Conservation (phyloP, 1,140 invertebrate genomes). For the Heterodera carotae region DNA sequence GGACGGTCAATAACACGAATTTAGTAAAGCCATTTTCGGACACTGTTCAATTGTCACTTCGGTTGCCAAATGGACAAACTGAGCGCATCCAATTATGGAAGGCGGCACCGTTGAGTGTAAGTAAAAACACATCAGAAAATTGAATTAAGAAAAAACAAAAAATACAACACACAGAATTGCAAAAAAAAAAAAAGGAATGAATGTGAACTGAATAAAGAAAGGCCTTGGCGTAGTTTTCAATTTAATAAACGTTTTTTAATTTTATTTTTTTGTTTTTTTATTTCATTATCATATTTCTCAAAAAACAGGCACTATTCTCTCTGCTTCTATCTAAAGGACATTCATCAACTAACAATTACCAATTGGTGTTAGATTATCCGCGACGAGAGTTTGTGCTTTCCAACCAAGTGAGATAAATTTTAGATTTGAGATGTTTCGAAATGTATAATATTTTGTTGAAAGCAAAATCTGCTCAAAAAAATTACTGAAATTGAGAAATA, state of each 20-base stretch:
- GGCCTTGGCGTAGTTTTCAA: too few relatives aligned
- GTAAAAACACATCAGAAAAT: background rate
- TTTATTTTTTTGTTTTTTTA: background rate
- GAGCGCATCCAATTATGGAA: background rate
- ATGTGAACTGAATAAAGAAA: background rate
- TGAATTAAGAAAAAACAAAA: background rate
- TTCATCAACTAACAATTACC: background rate
- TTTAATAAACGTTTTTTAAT: background rate
- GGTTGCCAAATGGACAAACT: background rate
- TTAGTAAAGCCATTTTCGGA: background rate
- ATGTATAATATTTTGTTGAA: too few relatives aligned
- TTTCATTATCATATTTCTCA: too few relatives aligned
- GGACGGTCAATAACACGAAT: background rate
- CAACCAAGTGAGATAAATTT: background rate
- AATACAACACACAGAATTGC: background rate
- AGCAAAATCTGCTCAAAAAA: too few relatives aligned
- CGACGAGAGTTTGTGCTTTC: background rate
- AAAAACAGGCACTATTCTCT: background rate
- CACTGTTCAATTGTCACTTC: background rate
- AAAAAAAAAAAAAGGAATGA: background rate
- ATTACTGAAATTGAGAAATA: too few relatives aligned
- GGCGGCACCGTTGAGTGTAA: background rate
- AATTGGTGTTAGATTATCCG: background rate
- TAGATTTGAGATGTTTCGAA: too few relatives aligned
- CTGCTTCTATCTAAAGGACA: background rate